Conservation (phyloP, 2,888 invertebrate species). For the Hedychridium roseum region DNA sequence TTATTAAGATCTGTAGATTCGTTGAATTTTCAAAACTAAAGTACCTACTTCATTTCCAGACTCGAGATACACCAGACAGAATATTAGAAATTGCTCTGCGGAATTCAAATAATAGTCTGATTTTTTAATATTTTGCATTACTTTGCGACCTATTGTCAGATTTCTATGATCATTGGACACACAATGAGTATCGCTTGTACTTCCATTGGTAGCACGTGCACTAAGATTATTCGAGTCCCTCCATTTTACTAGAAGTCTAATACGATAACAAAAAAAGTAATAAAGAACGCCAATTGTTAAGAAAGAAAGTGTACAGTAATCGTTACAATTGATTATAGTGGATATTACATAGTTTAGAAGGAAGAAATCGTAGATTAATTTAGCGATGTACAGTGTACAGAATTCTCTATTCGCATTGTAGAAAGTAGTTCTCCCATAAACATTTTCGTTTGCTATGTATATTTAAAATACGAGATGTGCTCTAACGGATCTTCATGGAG, state of each 20-base stretch:
- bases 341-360: conserved; percentile 30
- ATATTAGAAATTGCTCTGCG: no score
- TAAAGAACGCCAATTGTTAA: conserved; percentile 22
- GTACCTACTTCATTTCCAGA: no score
- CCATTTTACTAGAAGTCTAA: conserved; percentile 33
- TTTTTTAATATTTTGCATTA: no score
- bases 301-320: conserved; percentile 26
- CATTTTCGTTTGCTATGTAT: conserved; percentile 25
- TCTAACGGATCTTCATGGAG: conserved; percentile 25
- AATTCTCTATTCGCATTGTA: conserved; percentile 37
- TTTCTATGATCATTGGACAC: no score
- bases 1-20: conserved; percentile 17
- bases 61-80: no score
- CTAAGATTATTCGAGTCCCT: conserved; percentile 41
- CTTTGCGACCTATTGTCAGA: no score
- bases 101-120: no score
- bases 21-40: conserved; percentile 1
- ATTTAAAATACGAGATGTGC: conserved; percentile 12
- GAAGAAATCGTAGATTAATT: conserved; percentile 25
- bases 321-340: conserved; percentile 31
- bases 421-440: conserved; percentile 21
- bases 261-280: conserved; percentile 21
- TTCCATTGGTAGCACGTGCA: conserved; percentile 28
- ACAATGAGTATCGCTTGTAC: no score
- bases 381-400: conserved; percentile 47